A percentile compares a stretch with the other conserved stretches of the same genome.
phyloP scores from a whole-genome alignment of 2,888 invertebrate genomes.

The Leptopilina drosophilae region DNA sequence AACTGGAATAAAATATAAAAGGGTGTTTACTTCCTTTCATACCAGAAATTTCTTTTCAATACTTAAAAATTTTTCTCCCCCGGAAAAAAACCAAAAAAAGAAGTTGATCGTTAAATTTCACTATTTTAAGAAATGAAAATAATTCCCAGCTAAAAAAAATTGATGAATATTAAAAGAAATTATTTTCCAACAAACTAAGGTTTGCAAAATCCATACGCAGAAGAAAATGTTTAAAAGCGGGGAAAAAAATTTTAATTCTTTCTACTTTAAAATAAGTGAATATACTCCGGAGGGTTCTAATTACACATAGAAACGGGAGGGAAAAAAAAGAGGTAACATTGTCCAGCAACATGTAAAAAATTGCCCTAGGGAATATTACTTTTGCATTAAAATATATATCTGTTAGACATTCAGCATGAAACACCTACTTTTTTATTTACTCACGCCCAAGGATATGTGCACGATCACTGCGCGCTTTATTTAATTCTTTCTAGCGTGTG shows the following conservation, averaged over 20 bases:
- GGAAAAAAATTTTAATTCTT: too few species aligned
- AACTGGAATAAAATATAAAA: slow-evolving; percentile 53
- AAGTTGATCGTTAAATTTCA: too few species aligned
- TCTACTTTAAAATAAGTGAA: slow-evolving; percentile 38
- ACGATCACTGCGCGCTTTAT: slow-evolving; percentile 56
- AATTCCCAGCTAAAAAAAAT: too few species aligned
- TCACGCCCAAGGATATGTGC: slow-evolving; percentile 33
- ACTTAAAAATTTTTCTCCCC: not conserved
- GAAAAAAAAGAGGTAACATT: slow-evolving; percentile 46
- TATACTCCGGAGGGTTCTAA: slow-evolving; percentile 50
- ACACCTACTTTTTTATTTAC: slow-evolving; percentile 50
- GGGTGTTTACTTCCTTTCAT: slow-evolving; percentile 52
- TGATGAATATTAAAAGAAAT: too few species aligned
- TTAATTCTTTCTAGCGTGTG: slow-evolving; percentile 54
- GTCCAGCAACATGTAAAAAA: slow-evolving; percentile 50
- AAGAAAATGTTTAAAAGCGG: too few species aligned
- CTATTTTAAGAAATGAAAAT: too few species aligned
- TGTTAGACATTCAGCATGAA: slow-evolving; percentile 59
- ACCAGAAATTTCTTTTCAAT: slow-evolving; percentile 37
- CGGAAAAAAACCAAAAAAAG: too few species aligned
- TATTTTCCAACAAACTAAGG: too few species aligned
- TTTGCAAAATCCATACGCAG: too few species aligned
- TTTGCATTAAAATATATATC: slow-evolving; percentile 60
- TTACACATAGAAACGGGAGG: slow-evolving; percentile 48
- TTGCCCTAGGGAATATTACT: slow-evolving; percentile 57